A percentile compares a stretch with the other conserved stretches of the same genome.
These are phyloP conservation scores for Macroglossus sobrinus DNA, from an alignment of 2,113 vertebrate species.

Conservation along the genomic window DNA sequence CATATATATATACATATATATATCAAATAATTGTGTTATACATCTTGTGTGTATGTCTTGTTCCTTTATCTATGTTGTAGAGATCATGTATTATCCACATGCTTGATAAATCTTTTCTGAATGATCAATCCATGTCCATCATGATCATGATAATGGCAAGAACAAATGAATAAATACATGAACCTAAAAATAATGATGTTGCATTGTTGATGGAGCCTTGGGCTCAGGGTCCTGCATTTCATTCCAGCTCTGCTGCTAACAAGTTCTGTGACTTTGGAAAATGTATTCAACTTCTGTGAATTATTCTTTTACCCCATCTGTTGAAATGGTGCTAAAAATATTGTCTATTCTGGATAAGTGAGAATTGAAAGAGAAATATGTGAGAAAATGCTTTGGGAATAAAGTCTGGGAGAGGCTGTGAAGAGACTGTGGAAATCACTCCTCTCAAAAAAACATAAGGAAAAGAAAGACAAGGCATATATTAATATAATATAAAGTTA, in stretches of 20 bases:
- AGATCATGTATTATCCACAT: background rate
- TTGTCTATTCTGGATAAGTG: slow-evolving; percentile 22
- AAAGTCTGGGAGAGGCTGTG: slow-evolving; percentile 1
- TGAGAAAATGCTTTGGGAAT: slow-evolving; percentile 37
- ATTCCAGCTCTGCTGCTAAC: background rate
- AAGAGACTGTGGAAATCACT: background rate
- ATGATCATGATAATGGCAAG: background rate
- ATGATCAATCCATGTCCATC: background rate
- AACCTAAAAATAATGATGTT: background rate
- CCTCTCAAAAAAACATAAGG: background rate
- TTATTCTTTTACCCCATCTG: background rate
- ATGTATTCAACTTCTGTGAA: background rate
- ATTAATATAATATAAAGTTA: background rate
- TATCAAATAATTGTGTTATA: background rate
- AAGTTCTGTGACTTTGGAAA: slow-evolving; percentile 29
- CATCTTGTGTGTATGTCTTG: background rate
- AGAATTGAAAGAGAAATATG: slow-evolving; percentile 30
- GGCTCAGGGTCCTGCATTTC: background rate
- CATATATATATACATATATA: background rate
- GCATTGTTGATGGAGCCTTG: background rate
- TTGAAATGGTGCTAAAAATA: slow-evolving; percentile 51
- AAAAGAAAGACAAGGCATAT: background rate
- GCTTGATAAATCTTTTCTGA: background rate
- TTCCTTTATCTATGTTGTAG: background rate
- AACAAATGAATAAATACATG: background rate